Evolutionary conservation across 1,140 invertebrate species (phyloP).

Genomic region (Mamestra configurata): DNA sequence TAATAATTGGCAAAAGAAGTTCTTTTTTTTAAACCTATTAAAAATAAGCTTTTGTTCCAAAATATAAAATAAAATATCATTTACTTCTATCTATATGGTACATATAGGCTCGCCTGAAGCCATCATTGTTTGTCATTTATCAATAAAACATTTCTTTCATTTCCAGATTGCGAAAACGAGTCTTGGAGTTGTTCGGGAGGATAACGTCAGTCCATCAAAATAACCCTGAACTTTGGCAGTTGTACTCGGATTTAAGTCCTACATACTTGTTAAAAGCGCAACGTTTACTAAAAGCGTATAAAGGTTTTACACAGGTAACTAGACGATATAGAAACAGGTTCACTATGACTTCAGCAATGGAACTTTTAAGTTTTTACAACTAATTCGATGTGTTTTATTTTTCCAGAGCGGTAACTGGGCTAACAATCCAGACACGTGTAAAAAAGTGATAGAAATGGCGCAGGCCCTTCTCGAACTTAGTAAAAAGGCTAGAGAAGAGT

Average conservation of each 20-base stretch:
- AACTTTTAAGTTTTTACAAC: not conserved
- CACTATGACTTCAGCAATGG: too few relatives aligned
- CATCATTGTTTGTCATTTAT: slow-evolving; percentile 7
- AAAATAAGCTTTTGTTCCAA: too few relatives aligned
- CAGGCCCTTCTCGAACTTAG: slow-evolving; percentile 76
- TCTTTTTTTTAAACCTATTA: too few relatives aligned
- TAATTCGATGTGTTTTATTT: slow-evolving; percentile 61
- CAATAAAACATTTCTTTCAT: slow-evolving; percentile 8
- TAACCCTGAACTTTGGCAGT: slow-evolving; percentile 92
- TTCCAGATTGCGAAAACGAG: slow-evolving; percentile 89
- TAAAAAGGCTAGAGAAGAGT: slow-evolving; percentile 76
- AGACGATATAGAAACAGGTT: too few relatives aligned
- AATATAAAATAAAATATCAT: too few relatives aligned
- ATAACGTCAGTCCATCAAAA: slow-evolving; percentile 91
- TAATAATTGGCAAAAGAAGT: too few relatives aligned
- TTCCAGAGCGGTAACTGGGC: slow-evolving; percentile 89
- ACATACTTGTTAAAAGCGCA: slow-evolving; percentile 89
- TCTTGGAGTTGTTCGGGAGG: slow-evolving; percentile 94
- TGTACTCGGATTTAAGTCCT: slow-evolving; percentile 92
- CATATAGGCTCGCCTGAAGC: too few relatives aligned
- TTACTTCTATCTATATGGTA: too few relatives aligned
- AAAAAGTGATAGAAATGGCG: slow-evolving; percentile 79
- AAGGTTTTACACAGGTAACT: slow-evolving; percentile 88
- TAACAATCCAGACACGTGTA: slow-evolving; percentile 87
- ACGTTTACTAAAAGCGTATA: slow-evolving; percentile 90